These are phyloP conservation scores for Troilus luridus DNA, from an alignment of 2,888 invertebrate genomes.

Conservation along the genomic window DNA sequence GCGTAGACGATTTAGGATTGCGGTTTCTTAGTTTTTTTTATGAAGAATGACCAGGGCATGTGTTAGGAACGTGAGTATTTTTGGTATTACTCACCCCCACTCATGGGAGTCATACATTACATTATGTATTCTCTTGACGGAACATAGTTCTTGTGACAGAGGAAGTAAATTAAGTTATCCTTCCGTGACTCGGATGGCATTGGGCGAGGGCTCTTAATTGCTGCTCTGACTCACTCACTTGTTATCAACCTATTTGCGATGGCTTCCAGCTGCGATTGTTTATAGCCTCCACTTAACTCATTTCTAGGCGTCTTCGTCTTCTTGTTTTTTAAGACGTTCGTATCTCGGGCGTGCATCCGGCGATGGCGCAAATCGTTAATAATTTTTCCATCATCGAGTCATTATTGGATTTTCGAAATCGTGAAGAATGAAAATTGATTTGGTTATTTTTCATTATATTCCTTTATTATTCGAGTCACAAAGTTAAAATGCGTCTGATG, in stretches of 20 bases:
- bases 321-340: not conserved
- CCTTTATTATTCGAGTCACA: not conserved
- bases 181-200: conserved; percentile 5
- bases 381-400: not conserved
- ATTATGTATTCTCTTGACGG: no score
- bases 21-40: not conserved
- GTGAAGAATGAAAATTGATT: not conserved
- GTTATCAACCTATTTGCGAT: not conserved
- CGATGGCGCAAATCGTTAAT: not conserved
- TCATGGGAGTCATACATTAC: no score
- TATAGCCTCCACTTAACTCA: not conserved
- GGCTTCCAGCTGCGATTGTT: not conserved
- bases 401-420: conserved; percentile 12
- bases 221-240: not conserved
- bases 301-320: not conserved
- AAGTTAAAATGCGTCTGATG: not conserved
- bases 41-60: not conserved
- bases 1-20: conserved; percentile 6
- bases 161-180: not conserved
- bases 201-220: not conserved
- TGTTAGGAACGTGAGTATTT: conserved; percentile 13
- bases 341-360: conserved; percentile 9
- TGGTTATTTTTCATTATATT: not conserved
- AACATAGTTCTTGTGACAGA: not conserved
- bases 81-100: not conserved